A percentile compares a stretch with the other conserved stretches of the same genome.
Conservation (phyloP, 2,888 invertebrate genomes). For the Carpatolechia fugitivella region DNA sequence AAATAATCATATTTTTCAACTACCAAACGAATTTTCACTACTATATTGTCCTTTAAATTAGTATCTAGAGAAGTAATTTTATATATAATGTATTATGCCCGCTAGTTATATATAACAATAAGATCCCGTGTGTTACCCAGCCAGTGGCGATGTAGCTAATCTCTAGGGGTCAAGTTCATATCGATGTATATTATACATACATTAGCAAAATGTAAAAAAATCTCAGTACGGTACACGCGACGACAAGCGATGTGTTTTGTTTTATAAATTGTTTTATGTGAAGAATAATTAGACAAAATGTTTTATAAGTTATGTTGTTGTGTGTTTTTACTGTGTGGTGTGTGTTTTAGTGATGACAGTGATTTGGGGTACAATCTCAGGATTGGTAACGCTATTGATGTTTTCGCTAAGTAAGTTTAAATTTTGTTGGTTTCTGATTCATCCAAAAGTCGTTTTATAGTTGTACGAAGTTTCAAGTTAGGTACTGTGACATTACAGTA, state of each 20-base stretch:
- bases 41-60: no score
- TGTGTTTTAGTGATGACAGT: constrained; percentile 50
- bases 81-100: no score
- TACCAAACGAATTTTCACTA: no score
- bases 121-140: constrained; percentile 4
- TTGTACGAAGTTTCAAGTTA: no score
- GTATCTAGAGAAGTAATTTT: no score
- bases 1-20: background rate
- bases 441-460: no score
- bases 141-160: constrained; percentile 41
- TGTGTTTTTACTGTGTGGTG: constrained; percentile 41
- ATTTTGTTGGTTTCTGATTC: background rate
- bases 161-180: constrained; percentile 70
- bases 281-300: constrained; percentile 29
- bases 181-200: constrained; percentile 51
- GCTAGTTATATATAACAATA: background rate
- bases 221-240: constrained; percentile 54
- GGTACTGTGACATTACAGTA: no score
- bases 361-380: constrained; percentile 61
- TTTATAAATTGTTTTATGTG: constrained; percentile 22
- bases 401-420: constrained; percentile 69
- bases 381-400: constrained; percentile 68
- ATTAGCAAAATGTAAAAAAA: constrained; percentile 71
- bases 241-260: constrained; percentile 39
- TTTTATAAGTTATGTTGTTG: constrained; percentile 34